phyloP scores from a whole-genome alignment of 1,140 invertebrate genomes.

The Bursaphelenchus mucronatus region DNA sequence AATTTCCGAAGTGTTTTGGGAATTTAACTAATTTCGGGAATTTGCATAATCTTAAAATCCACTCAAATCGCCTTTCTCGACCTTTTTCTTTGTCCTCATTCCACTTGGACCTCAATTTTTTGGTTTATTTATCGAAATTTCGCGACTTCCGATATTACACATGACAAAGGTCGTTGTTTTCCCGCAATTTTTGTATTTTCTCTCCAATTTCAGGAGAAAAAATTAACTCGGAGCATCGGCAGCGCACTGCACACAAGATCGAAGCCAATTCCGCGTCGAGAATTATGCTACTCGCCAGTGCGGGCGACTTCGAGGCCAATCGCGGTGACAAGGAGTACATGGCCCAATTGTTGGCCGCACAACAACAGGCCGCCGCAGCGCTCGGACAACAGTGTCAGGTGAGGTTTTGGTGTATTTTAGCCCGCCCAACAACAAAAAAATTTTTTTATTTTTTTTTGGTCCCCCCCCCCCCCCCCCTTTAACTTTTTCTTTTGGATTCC shows the following conservation, averaged over 20 bases:
- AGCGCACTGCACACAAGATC: background rate
- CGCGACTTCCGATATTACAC: background rate
- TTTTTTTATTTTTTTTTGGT: too few relatives aligned
- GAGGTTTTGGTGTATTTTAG: too few relatives aligned
- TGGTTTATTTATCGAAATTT: background rate
- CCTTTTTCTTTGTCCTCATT: too few relatives aligned
- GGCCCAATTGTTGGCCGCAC: conserved; percentile 18
- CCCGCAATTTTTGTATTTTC: background rate
- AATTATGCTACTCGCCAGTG: conserved; percentile 19
- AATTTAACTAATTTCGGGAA: too few relatives aligned
- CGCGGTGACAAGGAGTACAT: conserved; percentile 12
- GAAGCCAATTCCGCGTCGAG: too few relatives aligned
- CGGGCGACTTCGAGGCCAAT: conserved; percentile 6
- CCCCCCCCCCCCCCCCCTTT: too few relatives aligned
- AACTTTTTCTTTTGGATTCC: too few relatives aligned
- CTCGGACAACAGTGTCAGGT: background rate
- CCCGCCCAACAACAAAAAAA: too few relatives aligned
- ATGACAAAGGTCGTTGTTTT: background rate
- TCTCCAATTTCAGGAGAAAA: background rate
- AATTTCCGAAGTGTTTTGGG: too few relatives aligned
- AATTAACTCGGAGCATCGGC: background rate
- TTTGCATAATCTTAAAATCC: too few relatives aligned
- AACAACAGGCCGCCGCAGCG: conserved; percentile 15
- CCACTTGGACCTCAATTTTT: background rate
- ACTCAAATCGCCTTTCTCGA: too few relatives aligned